A percentile compares a stretch with the other conserved stretches of the same genome.
Evolutionary conservation across 2,888 invertebrate species (phyloP).

Genomic region (Tetragnatha montana): DNA sequence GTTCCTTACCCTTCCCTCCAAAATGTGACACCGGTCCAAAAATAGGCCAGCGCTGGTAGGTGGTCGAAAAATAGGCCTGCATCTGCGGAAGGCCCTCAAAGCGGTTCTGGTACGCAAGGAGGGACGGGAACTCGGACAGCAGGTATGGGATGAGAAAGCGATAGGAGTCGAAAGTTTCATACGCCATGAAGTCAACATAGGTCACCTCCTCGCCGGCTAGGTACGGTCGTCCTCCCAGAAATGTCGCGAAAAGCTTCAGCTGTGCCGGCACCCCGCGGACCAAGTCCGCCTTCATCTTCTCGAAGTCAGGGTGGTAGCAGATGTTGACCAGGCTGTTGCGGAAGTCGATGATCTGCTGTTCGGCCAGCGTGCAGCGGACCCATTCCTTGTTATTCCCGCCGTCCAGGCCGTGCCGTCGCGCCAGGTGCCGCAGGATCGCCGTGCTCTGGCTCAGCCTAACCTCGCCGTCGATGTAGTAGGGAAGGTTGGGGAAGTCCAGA

Average conservation of each 20-base stretch:
- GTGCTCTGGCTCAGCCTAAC: conserved; percentile 75
- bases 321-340: conserved; percentile 75
- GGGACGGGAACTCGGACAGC: conserved; percentile 50
- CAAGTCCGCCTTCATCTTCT: conserved; percentile 35
- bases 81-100: conserved; percentile 67
- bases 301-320: conserved; percentile 75
- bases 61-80: conserved; percentile 54
- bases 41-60: conserved; percentile 52
- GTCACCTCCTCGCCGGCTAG: conserved; percentile 70
- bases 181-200: conserved; percentile 72
- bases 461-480: conserved; percentile 76
- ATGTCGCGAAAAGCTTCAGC: conserved; percentile 54
- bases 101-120: conserved; percentile 53
- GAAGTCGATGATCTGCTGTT: conserved; percentile 75
- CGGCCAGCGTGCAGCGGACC: conserved; percentile 63
- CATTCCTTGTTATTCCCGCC: conserved; percentile 54
- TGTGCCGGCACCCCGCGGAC: conserved; percentile 48
- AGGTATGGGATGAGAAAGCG: conserved; percentile 40
- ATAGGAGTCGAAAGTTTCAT: conserved; percentile 68
- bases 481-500: conserved; percentile 76
- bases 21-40: conserved; percentile 26
- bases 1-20: conserved; percentile 41
- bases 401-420: conserved; percentile 63
- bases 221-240: conserved; percentile 63
- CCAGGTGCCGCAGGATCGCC: conserved; percentile 72